Conservation (phyloP, 2,797 vertebrate species). For the Chelon auratus region DNA sequence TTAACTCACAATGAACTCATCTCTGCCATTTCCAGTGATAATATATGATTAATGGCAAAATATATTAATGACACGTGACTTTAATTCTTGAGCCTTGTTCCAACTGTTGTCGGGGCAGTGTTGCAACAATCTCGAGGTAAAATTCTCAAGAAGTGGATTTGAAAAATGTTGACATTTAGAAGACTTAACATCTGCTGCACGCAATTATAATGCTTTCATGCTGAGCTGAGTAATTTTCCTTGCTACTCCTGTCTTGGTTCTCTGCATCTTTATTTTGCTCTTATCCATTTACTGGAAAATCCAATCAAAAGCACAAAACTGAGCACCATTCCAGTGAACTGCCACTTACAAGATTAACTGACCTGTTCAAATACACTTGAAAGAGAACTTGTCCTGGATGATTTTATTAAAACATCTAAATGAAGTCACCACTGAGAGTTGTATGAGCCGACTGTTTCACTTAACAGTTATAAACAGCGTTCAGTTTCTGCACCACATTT, state of each 20-base stretch:
- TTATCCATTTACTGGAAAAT: conserved; percentile 25
- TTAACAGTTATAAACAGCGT: conserved; percentile 21
- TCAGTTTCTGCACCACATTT: conserved; percentile 17
- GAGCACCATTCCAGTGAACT: conserved; percentile 3
- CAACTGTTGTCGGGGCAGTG: not conserved
- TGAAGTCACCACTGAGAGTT: conserved; percentile 22
- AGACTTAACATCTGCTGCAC: conserved; percentile 11
- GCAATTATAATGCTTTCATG: conserved; percentile 8
- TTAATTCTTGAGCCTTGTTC: not conserved
- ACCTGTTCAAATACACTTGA: conserved; percentile 6
- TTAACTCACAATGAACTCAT: not conserved
- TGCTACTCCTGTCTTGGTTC: conserved; percentile 21
- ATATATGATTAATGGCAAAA: not conserved
- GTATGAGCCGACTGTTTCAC: conserved; percentile 42
- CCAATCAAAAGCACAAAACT: not conserved
- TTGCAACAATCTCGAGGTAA: conserved; percentile 6
- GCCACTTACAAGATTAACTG: conserved; percentile 31
- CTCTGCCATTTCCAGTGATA: not conserved
- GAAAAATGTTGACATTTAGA: conserved; percentile 10
- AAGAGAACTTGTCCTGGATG: conserved; percentile 22
- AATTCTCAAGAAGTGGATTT: not conserved
- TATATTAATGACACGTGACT: not conserved
- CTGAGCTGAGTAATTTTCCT: conserved; percentile 3
- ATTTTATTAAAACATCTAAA: conserved; percentile 47
- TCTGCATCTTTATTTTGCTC: conserved; percentile 17